phyloP scores from a whole-genome alignment of 1,140 invertebrate species.

The Lanistes nyassanus region DNA sequence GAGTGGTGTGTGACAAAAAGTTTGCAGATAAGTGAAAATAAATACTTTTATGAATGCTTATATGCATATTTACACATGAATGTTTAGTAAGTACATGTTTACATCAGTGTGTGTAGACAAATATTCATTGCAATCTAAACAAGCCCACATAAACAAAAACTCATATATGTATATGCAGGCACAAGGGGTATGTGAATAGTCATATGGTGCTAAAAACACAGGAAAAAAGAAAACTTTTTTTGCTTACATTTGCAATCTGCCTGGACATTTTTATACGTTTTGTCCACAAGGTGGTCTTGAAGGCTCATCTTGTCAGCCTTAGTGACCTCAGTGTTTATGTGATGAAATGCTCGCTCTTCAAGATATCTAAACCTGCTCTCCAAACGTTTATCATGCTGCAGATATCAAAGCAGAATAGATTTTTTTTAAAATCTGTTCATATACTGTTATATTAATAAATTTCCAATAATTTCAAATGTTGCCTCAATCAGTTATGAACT shows the following conservation, averaged over 20 bases:
- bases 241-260: neutral
- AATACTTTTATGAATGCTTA: neutral
- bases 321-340: neutral
- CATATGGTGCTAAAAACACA: neutral
- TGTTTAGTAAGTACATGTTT: neutral
- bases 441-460: neutral
- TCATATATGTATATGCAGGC: neutral
- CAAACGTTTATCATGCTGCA: constrained; percentile 46
- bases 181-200: neutral
- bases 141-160: neutral
- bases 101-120: neutral
- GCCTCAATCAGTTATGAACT: too few relatives aligned
- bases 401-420: neutral
- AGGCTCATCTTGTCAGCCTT: constrained; percentile 40
- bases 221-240: neutral
- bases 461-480: too few relatives aligned
- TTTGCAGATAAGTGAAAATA: too few relatives aligned
- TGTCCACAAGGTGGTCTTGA: constrained; percentile 35
- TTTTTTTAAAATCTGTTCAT: neutral
- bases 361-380: constrained; percentile 45
- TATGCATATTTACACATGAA: neutral
- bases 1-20: too few relatives aligned
- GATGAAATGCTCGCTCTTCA: constrained; percentile 42
- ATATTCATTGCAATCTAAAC: neutral
- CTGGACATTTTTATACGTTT: neutral